These are phyloP conservation scores for Pachycephala philippinensis DNA, from an alignment of 2,113 vertebrate genomes.

Conservation along the genomic window DNA sequence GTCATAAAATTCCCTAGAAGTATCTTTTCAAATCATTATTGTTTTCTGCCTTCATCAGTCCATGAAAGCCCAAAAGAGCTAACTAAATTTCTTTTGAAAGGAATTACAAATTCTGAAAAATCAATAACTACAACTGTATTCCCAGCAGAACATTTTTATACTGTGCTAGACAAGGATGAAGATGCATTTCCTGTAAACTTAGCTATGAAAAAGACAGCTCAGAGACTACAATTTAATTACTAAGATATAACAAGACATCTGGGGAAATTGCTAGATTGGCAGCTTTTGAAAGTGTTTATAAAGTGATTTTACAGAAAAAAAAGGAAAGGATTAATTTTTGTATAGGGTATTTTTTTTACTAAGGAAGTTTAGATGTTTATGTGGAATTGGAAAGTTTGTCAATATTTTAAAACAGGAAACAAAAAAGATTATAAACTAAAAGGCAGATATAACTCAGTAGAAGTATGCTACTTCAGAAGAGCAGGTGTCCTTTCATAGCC, in stretches of 20 bases:
- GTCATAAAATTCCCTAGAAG: neutral
- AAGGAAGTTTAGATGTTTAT: neutral
- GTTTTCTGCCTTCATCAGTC: neutral
- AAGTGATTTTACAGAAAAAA: neutral
- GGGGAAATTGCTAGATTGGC: conserved; percentile 13
- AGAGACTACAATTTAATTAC: conserved; percentile 56
- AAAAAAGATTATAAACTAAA: neutral
- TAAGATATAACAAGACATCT: conserved; percentile 23
- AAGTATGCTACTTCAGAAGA: neutral
- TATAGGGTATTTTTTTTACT: neutral
- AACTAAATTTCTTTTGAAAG: conserved; percentile 23
- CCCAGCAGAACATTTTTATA: conserved; percentile 24
- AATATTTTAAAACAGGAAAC: neutral
- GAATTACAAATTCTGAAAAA: conserved; percentile 45
- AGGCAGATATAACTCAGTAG: neutral
- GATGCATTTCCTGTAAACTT: conserved; percentile 45
- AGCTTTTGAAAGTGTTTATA: conserved; percentile 9
- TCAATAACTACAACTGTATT: conserved; percentile 51
- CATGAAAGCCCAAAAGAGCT: neutral
- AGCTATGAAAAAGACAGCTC: conserved; percentile 43
- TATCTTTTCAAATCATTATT: neutral
- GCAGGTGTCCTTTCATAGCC: neutral
- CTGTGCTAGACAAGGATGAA: conserved; percentile 43
- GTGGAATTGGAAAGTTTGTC: neutral
- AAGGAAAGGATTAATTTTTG: neutral